These are phyloP conservation scores for Sarcophaga variegata DNA, from an alignment of 2,888 invertebrate species.

Conservation along the genomic window DNA sequence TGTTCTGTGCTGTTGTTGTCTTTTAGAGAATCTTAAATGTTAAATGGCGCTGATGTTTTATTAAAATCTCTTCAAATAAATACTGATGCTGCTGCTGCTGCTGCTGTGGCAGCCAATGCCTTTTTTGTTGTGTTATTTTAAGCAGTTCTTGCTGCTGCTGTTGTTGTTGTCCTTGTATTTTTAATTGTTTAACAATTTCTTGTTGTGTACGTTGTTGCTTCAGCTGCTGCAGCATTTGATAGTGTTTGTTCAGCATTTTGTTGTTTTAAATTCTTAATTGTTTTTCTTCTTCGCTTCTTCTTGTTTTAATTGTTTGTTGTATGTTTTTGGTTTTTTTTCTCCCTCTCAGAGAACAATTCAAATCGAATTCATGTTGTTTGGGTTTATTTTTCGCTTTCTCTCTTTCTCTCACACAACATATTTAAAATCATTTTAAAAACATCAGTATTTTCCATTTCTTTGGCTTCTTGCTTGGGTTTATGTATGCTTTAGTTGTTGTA, in stretches of 20 bases:
- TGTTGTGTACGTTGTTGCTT: slow-evolving; percentile 15
- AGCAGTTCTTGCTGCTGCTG: slow-evolving; percentile 19
- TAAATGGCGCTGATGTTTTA: slow-evolving; percentile 57
- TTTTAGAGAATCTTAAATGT: slow-evolving; percentile 45
- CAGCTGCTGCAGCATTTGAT: slow-evolving; percentile 34
- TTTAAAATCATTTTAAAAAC: not conserved
- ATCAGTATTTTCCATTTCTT: not conserved
- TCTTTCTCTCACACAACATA: too few species aligned
- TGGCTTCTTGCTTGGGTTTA: not conserved
- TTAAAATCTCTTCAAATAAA: slow-evolving; percentile 29
- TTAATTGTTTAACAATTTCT: slow-evolving; percentile 12
- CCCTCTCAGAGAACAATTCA: not conserved
- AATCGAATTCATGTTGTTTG: not conserved
- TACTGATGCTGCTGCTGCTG: slow-evolving; percentile 2
- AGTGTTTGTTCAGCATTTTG: slow-evolving; percentile 63
- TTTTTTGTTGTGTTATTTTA: slow-evolving; percentile 29
- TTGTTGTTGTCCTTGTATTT: slow-evolving; percentile 10
- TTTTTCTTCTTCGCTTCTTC: not conserved
- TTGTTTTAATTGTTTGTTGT: not conserved
- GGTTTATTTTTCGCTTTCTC: not conserved
- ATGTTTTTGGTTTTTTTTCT: too few species aligned
- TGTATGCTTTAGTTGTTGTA: not conserved
- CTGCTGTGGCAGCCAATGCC: slow-evolving; percentile 13
- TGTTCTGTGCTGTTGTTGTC: slow-evolving; percentile 10
- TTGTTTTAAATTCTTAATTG: slow-evolving; percentile 32